phyloP scores from a whole-genome alignment of 2,113 vertebrate genomes.

The Microcebus lehilahytsara region DNA sequence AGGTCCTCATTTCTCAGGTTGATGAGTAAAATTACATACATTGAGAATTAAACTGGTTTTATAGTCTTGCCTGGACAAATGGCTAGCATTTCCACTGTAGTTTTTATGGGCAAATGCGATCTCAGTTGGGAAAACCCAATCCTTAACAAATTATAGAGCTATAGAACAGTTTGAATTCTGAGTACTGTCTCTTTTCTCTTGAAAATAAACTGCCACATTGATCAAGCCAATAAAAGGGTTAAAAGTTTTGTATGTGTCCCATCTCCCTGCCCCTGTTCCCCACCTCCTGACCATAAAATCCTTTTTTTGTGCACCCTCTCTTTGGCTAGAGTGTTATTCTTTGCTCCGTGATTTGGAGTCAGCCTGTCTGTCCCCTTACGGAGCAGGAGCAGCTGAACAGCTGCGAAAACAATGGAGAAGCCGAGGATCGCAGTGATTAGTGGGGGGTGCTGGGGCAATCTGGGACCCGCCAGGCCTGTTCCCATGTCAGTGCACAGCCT shows the following conservation, averaged over 20 bases:
- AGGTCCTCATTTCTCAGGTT: neutral
- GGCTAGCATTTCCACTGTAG: neutral
- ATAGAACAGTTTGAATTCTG: neutral
- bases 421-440: slow-evolving; percentile 75
- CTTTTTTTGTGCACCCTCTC: neutral
- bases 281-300: neutral
- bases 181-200: neutral
- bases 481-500: slow-evolving; percentile 78
- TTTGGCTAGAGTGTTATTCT: slow-evolving; percentile 43
- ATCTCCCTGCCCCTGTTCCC: neutral
- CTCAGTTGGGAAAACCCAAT: neutral
- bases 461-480: slow-evolving; percentile 77
- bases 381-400: slow-evolving; percentile 77
- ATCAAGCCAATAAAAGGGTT: slow-evolving; percentile 33
- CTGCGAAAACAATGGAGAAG: slow-evolving; percentile 73
- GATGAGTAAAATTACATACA: neutral
- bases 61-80: neutral
- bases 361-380: slow-evolving; percentile 64
- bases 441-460: slow-evolving; percentile 74
- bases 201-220: neutral
- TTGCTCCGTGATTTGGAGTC: slow-evolving; percentile 61
- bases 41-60: neutral
- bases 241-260: slow-evolving; percentile 8
- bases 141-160: neutral
- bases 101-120: slow-evolving; percentile 16